phyloP scores from a whole-genome alignment of 2,113 vertebrate species.

The Coptodon bakossiorum region DNA sequence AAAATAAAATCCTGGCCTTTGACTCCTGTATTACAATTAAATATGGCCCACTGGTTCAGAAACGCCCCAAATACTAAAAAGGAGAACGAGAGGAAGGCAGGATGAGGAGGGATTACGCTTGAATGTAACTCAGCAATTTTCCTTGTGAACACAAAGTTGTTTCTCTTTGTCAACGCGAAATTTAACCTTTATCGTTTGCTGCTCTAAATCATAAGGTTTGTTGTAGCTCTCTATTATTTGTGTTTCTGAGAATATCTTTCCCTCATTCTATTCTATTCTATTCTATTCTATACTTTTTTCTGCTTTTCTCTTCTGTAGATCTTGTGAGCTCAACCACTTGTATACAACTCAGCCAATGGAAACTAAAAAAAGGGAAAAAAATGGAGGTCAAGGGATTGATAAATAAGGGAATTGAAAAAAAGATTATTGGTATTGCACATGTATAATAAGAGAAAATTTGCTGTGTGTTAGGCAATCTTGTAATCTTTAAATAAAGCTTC shows the following conservation, averaged over 20 bases:
- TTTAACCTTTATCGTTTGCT: slow-evolving; percentile 9
- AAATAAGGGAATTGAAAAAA: slow-evolving; percentile 68
- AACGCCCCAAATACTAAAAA: background rate
- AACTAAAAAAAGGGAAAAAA: slow-evolving; percentile 28
- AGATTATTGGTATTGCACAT: slow-evolving; percentile 94
- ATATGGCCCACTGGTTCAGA: background rate
- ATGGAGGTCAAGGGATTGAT: slow-evolving; percentile 45
- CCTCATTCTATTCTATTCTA: background rate
- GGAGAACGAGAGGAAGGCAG: background rate
- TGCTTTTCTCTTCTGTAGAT: slow-evolving; percentile 26
- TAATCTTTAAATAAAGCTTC: slow-evolving; percentile 83
- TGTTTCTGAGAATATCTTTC: background rate
- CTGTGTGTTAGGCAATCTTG: slow-evolving; percentile 97
- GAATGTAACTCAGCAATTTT: slow-evolving; percentile 47
- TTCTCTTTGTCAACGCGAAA: background rate
- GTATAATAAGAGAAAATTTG: slow-evolving; percentile 95
- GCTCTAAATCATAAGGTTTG: slow-evolving; percentile 16
- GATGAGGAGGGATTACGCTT: slow-evolving; percentile 17
- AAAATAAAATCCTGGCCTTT: background rate
- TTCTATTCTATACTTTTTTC: background rate
- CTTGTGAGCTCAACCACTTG: slow-evolving; percentile 67
- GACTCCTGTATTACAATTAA: background rate
- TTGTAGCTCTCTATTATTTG: slow-evolving; percentile 20
- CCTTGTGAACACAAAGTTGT: background rate
- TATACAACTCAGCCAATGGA: slow-evolving; percentile 75